These are phyloP conservation scores for Plecturocebus donacophilus DNA, from an alignment of 2,113 vertebrate species.

Conservation along the genomic window DNA sequence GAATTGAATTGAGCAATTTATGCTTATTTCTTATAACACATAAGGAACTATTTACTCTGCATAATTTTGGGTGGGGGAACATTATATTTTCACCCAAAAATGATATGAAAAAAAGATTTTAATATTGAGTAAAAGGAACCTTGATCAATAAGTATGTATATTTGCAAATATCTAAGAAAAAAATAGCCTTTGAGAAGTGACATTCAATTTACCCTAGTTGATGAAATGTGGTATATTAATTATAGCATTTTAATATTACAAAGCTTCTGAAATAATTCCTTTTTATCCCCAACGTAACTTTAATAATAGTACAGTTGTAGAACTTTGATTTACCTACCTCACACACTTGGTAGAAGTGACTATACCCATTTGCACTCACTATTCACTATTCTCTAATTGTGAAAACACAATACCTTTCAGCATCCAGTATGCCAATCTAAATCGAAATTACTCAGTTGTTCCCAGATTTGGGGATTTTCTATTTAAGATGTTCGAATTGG, in stretches of 20 bases:
- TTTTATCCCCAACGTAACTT: background rate
- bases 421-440: background rate
- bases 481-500: background rate
- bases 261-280: background rate
- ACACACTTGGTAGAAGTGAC: background rate
- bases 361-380: background rate
- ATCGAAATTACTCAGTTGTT: background rate
- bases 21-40: background rate
- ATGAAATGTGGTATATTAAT: background rate
- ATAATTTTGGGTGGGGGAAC: background rate
- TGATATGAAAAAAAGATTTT: background rate
- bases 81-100: background rate
- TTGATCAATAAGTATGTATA: background rate
- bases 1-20: background rate
- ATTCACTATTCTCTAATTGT: background rate
- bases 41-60: background rate
- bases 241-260: background rate
- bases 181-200: background rate
- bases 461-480: constrained; percentile 6
- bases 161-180: background rate
- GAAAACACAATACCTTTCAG: background rate
- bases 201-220: background rate
- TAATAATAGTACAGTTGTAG: background rate
- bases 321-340: background rate
- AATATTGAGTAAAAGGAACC: background rate